Conservation (phyloP, 2,888 invertebrate species). For the Tanypteryx hageni region DNA sequence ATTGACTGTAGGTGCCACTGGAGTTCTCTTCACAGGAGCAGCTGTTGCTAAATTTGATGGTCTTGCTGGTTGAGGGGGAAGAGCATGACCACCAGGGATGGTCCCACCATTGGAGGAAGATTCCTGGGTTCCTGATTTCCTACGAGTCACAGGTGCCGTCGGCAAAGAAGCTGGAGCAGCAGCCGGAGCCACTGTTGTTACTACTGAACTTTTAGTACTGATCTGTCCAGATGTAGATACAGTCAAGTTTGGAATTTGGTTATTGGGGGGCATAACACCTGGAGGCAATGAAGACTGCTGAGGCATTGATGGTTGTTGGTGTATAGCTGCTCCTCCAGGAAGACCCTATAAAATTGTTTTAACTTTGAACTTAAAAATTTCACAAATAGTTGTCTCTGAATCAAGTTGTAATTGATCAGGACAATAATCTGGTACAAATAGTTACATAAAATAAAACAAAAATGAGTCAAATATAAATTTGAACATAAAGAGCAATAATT, state of each 20-base stretch:
- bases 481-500: too few species aligned
- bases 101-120: conserved; percentile 50
- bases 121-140: conserved; percentile 71
- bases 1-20: conserved; percentile 62
- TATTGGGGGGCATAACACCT: conserved; percentile 66
- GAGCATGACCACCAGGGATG: conserved; percentile 69
- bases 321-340: conserved; percentile 53
- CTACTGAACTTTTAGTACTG: conserved; percentile 64
- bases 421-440: too few species aligned
- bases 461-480: too few species aligned
- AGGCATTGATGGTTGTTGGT: conserved; percentile 69
- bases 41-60: conserved; percentile 72
- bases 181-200: conserved; percentile 62
- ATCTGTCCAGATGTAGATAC: conserved; percentile 69
- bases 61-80: conserved; percentile 71
- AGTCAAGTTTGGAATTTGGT: conserved; percentile 69
- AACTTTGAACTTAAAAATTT: not conserved
- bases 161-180: conserved; percentile 70
- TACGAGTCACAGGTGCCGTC: conserved; percentile 71
- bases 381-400: too few species aligned
- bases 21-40: conserved; percentile 67
- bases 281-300: conserved; percentile 69
- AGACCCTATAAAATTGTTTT: conserved; percentile 25
- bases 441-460: too few species aligned
- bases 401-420: too few species aligned